These are phyloP conservation scores for Boulengeromyrus knoepffleri DNA, from an alignment of 2,113 vertebrate genomes.

Conservation along the genomic window DNA sequence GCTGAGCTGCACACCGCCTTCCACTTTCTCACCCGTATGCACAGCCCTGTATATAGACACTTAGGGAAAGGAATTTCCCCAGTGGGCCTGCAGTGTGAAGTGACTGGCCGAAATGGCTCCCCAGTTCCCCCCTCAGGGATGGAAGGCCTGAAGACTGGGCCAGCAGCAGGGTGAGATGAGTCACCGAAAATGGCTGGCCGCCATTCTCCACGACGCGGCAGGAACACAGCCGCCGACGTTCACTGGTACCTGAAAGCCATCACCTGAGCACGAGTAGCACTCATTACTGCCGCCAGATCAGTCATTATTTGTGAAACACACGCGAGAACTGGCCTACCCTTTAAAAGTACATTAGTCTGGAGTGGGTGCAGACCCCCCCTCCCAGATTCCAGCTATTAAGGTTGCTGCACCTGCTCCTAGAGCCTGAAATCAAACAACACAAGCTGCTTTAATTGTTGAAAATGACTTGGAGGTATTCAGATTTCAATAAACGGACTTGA, in stretches of 20 bases:
- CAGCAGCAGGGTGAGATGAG: background rate
- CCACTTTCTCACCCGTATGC: background rate
- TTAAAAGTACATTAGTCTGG: conserved; percentile 16
- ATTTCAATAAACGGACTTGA: conserved; percentile 10
- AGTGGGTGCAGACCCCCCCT: background rate
- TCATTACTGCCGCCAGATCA: background rate
- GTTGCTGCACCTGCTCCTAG: conserved; percentile 24
- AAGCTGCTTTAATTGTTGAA: conserved; percentile 11
- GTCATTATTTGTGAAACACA: background rate
- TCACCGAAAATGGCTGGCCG: background rate
- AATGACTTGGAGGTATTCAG: conserved; percentile 8
- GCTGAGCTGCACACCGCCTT: background rate
- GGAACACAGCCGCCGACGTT: background rate
- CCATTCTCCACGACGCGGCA: background rate
- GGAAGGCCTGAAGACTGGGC: background rate
- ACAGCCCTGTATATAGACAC: background rate
- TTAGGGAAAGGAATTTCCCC: background rate
- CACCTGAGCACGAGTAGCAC: background rate
- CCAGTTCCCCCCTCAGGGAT: background rate
- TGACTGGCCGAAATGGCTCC: background rate
- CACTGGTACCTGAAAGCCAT: background rate
- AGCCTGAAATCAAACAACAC: conserved; percentile 8
- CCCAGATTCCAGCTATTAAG: conserved; percentile 17
- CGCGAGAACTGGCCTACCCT: background rate
- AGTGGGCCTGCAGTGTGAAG: background rate